Conservation (phyloP, 2,113 vertebrate genomes). For the Ptychochromis oligacanthus region DNA sequence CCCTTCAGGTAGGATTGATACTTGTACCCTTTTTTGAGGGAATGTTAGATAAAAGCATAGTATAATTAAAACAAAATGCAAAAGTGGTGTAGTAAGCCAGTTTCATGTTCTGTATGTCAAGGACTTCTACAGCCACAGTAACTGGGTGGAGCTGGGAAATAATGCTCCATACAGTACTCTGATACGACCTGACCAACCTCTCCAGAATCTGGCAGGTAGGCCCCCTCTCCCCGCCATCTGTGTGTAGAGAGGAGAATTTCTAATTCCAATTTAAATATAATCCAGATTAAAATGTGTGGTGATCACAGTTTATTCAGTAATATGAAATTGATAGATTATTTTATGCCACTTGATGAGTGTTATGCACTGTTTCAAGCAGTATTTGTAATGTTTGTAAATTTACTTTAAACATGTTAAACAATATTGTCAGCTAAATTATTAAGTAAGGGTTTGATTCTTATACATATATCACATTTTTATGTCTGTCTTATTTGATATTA, state of each 20-base stretch:
- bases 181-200: constrained; percentile 60
- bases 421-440: no score
- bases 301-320: not conserved
- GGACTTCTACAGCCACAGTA: constrained; percentile 81
- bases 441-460: not conserved
- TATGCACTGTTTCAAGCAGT: no score
- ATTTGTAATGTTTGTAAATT: no score
- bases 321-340: no score
- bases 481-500: not conserved
- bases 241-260: not conserved
- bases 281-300: not conserved
- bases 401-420: no score
- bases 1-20: constrained; percentile 60
- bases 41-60: not conserved
- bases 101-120: not conserved
- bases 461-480: not conserved
- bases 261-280: not conserved
- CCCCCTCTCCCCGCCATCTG: fast-evolving
- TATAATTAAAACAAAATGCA: not conserved
- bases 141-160: constrained; percentile 76
- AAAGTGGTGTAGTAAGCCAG: not conserved
- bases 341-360: no score
- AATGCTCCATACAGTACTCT: constrained; percentile 52
- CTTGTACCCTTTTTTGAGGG: not conserved
- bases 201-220: constrained; percentile 71